phyloP scores from a whole-genome alignment of 2,888 invertebrate species.

The Himalopsyche tibetana region DNA sequence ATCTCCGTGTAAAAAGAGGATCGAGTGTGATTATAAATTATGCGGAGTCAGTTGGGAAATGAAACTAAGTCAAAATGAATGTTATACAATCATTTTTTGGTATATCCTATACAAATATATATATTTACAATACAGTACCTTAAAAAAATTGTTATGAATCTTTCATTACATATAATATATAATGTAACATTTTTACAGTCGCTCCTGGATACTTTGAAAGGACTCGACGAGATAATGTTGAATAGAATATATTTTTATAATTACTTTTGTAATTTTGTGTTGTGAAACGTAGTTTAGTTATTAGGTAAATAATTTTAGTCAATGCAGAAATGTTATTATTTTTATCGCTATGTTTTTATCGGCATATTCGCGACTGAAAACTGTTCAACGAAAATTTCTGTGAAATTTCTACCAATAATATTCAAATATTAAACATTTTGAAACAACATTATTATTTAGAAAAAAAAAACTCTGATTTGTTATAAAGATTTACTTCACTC shows the following conservation, averaged over 20 bases:
- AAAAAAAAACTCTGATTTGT: slow-evolving; percentile 47
- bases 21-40: neutral
- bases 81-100: slow-evolving; percentile 42
- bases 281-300: slow-evolving; percentile 8
- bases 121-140: slow-evolving; percentile 41
- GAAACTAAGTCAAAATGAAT: slow-evolving; percentile 40
- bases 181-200: slow-evolving; percentile 19
- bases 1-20: too few relatives aligned
- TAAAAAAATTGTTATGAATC: slow-evolving; percentile 36
- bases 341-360: neutral
- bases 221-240: slow-evolving; percentile 5
- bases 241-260: slow-evolving; percentile 36
- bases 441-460: slow-evolving; percentile 36
- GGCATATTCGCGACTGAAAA: slow-evolving; percentile 40
- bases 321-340: slow-evolving; percentile 32
- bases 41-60: slow-evolving; percentile 25
- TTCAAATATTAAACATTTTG: slow-evolving; percentile 35
- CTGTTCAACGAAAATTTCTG: slow-evolving; percentile 57
- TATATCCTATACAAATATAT: slow-evolving; percentile 33
- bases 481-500: slow-evolving; percentile 35
- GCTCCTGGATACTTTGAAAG: neutral
- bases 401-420: slow-evolving; percentile 60
- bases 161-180: slow-evolving; percentile 34
- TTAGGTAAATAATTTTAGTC: slow-evolving; percentile 10
- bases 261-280: slow-evolving; percentile 43